phyloP scores from a whole-genome alignment of 2,797 vertebrate species.

The Carcharodon carcharias region DNA sequence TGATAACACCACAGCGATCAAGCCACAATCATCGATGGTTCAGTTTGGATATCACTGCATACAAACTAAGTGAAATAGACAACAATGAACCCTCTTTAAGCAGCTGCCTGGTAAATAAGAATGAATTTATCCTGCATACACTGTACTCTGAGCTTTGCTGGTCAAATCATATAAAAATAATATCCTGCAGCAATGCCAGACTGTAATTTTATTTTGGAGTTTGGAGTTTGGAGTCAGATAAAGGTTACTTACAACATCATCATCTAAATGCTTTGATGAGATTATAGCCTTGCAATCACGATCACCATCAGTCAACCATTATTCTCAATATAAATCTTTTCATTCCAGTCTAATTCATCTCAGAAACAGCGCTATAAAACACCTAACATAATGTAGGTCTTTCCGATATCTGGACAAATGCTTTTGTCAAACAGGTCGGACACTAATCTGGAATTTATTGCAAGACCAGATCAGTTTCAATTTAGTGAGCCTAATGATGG shows the following conservation, averaged over 20 bases:
- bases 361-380: not conserved
- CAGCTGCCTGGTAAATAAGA: not conserved
- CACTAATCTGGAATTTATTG: constrained; percentile 27
- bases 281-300: not conserved
- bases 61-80: not conserved
- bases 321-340: constrained; percentile 27
- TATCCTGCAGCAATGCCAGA: constrained; percentile 12
- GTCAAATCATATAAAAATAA: constrained; percentile 21
- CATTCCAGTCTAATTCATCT: not conserved
- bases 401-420: constrained; percentile 13
- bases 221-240: constrained; percentile 24
- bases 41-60: not conserved
- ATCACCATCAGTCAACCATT: constrained; percentile 20
- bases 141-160: not conserved
- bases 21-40: not conserved
- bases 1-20: not conserved
- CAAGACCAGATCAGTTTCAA: not conserved
- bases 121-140: not conserved
- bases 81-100: not conserved
- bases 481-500: not conserved
- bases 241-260: constrained; percentile 27
- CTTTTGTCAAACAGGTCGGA: constrained; percentile 20
- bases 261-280: constrained; percentile 30
- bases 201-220: not conserved
- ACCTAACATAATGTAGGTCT: constrained; percentile 24